Base-by-base conservation (phyloP, 2,113 vertebrate genomes). In the Psittacus erithacus region DNA sequence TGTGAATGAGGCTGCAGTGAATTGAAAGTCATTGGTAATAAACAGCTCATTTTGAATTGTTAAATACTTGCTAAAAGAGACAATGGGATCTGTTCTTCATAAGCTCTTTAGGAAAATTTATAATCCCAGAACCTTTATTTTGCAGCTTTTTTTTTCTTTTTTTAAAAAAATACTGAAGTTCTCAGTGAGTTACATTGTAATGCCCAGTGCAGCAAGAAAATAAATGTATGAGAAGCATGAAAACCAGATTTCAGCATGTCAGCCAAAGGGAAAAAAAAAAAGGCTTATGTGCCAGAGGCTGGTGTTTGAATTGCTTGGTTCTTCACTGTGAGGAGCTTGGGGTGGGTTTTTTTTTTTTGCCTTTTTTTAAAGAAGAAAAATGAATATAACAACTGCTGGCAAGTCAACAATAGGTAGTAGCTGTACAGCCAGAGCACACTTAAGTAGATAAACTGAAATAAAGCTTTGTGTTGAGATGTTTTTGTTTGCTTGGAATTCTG, bases 391-490 rank as follows among this genome's bases (percentile, higher is more conserved):
- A 83, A 44, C 59, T 91, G 57, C 68, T 70, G 57, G 22, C 63
- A 85, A 76, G 68, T 73, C 25, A 11, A 57, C 41, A 94, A 74
- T 80, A 43, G 18, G 27, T 50, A 87, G 49, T 49, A 75, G 25
- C 39, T 93, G 2, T 94, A 81, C 13, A 93, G 86, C 8, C 71
- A 90, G 79, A 96, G 78, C 65, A 78, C 49, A 60, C 49, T 87
- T 96, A 95, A 90, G 87, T 13, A 92, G 49, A 80, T 60, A 91
- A 94, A 53, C 18, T 92, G 60, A 89, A 92, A 44, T 68, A 81
- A 86, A 33, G 11, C 31, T 88, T 88, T 75, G 20, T 82, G 55
- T 47, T 75, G 86, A 86, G 62, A 70, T 87, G 53, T 9, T 91
- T 44, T 70, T 93, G 64, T 49, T 94, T 95, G 81, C 62, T 93